Evolutionary conservation across 2,888 invertebrate species (phyloP).

Genomic region (Lottia scabra): DNA sequence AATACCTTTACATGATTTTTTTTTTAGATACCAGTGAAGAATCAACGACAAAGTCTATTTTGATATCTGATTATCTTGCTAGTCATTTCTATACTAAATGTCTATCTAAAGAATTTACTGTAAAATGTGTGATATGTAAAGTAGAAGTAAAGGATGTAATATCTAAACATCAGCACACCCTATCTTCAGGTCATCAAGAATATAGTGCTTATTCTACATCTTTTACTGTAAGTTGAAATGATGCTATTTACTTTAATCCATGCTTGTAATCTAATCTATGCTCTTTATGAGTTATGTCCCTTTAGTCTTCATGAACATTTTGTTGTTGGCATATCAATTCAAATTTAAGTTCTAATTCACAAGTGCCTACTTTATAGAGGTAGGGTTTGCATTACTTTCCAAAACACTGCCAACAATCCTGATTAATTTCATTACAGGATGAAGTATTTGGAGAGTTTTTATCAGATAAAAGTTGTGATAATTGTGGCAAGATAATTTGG

Average conservation of each 20-base stretch:
- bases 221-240: too few relatives aligned
- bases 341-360: background rate
- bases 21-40: conserved; percentile 7
- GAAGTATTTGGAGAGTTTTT: conserved; percentile 44
- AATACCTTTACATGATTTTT: too few relatives aligned
- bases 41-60: conserved; percentile 8
- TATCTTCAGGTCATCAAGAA: too few relatives aligned
- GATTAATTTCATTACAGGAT: conserved; percentile 32
- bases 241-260: too few relatives aligned
- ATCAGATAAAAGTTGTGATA: conserved; percentile 32
- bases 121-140: conserved; percentile 23
- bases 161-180: conserved; percentile 6
- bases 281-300: background rate
- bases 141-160: conserved; percentile 3
- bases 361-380: too few relatives aligned
- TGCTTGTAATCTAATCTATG: too few relatives aligned
- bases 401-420: background rate
- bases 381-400: too few relatives aligned
- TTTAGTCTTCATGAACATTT: background rate
- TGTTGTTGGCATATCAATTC: background rate
- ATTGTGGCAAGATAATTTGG: conserved; percentile 36
- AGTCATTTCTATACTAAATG: conserved; percentile 18
- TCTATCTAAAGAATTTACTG: conserved; percentile 4
- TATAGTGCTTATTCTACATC: too few relatives aligned
- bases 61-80: background rate